phyloP scores from a whole-genome alignment of 2,797 vertebrate species.

The Poeciliopsis paucimaculata region DNA sequence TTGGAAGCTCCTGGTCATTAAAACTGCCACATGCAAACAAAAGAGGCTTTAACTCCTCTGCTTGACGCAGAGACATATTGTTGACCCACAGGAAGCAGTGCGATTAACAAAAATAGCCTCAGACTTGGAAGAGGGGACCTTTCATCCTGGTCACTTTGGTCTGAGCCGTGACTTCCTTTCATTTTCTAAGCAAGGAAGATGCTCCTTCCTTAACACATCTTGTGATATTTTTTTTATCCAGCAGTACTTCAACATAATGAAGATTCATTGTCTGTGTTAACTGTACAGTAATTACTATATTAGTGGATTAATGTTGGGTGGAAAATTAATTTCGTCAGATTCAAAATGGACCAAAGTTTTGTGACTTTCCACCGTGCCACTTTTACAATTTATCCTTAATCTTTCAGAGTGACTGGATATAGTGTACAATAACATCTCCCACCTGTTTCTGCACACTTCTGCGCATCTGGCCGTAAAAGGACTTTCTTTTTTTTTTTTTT shows the following conservation, averaged over 20 bases:
- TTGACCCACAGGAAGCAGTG: background rate
- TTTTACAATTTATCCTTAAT: background rate
- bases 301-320: background rate
- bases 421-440: background rate
- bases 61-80: background rate
- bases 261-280: background rate
- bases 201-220: background rate
- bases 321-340: background rate
- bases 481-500: background rate
- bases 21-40: background rate
- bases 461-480: background rate
- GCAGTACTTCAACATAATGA: background rate
- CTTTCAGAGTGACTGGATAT: background rate
- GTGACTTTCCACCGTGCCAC: background rate
- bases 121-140: background rate
- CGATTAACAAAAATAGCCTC: background rate
- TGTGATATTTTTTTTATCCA: background rate
- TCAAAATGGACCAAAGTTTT: background rate
- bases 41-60: background rate
- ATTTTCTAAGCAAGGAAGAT: background rate
- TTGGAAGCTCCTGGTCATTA: background rate
- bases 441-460: background rate
- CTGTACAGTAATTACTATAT: background rate
- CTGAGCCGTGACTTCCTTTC: background rate
- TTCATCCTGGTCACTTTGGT: background rate